phyloP scores from a whole-genome alignment of 2,888 invertebrate species.

The Acleris literana region DNA sequence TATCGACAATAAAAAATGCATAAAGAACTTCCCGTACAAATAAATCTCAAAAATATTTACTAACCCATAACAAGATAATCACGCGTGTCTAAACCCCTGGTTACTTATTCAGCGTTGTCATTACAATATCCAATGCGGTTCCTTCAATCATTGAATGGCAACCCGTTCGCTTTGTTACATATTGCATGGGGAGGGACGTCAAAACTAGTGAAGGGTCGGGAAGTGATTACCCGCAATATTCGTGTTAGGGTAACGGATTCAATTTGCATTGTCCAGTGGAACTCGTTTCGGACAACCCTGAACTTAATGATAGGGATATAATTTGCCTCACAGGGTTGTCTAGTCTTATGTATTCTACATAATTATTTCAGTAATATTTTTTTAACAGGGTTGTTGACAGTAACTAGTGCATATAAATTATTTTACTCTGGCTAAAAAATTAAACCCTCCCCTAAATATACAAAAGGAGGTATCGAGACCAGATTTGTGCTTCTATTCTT shows the following conservation, averaged over 20 bases:
- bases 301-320: too few relatives aligned
- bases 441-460: too few relatives aligned
- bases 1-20: neutral
- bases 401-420: too few relatives aligned
- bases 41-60: constrained; percentile 54
- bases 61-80: constrained; percentile 53
- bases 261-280: constrained; percentile 20
- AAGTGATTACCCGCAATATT: constrained; percentile 28
- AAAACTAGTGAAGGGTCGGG: constrained; percentile 60
- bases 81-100: constrained; percentile 52
- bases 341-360: too few relatives aligned
- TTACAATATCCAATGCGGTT: constrained; percentile 63
- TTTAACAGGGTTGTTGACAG: too few relatives aligned
- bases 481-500: too few relatives aligned
- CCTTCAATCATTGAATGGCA: constrained; percentile 60
- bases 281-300: constrained; percentile 18
- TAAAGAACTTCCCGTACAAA: constrained; percentile 18
- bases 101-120: constrained; percentile 60
- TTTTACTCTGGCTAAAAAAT: too few relatives aligned
- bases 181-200: constrained; percentile 69
- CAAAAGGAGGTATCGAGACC: too few relatives aligned
- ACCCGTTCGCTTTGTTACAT: constrained; percentile 73
- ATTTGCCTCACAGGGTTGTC: too few relatives aligned
- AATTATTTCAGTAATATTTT: too few relatives aligned
- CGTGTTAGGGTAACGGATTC: constrained; percentile 28